Evolutionary conservation across 2,797 vertebrate genomes (phyloP).

Genomic region (Scarus forsteni): DNA sequence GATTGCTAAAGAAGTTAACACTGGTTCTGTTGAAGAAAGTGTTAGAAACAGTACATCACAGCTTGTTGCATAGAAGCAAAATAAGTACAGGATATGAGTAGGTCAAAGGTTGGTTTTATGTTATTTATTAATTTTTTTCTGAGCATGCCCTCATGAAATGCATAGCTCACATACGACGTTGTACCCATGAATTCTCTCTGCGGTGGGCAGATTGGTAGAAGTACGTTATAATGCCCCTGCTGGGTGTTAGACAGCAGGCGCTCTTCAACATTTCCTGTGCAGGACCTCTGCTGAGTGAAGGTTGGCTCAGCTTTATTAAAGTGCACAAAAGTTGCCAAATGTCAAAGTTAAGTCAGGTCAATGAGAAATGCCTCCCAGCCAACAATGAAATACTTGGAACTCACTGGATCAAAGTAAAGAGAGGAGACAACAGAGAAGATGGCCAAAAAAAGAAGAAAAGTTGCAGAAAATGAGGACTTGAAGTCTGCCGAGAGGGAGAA

Average conservation of each 20-base stretch:
- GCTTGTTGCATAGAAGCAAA: too few species aligned
- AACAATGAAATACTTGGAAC: slow-evolving; percentile 23
- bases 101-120: too few species aligned
- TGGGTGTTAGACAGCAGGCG: slow-evolving; percentile 5
- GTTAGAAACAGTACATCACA: too few species aligned
- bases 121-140: too few species aligned
- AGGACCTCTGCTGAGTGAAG: slow-evolving; percentile 25
- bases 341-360: slow-evolving; percentile 49
- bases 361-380: slow-evolving; percentile 42
- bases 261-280: slow-evolving; percentile 16
- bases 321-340: slow-evolving; percentile 26
- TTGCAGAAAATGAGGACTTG: slow-evolving; percentile 4
- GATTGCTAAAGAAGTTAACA: too few species aligned
- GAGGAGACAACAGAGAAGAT: slow-evolving; percentile 26
- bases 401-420: slow-evolving; percentile 45
- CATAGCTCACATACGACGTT: not conserved
- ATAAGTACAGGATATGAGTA: too few species aligned
- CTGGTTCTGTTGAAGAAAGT: too few species aligned
- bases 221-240: slow-evolving; percentile 10
- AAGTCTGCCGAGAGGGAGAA: slow-evolving; percentile 10
- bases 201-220: slow-evolving; percentile 1
- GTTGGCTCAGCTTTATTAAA: slow-evolving; percentile 26
- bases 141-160: not conserved
- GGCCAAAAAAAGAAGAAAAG: slow-evolving; percentile 11
- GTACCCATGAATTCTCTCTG: not conserved